These are phyloP conservation scores for Spondyliosoma cantharus DNA, from an alignment of 2,797 vertebrate species.

Conservation along the genomic window DNA sequence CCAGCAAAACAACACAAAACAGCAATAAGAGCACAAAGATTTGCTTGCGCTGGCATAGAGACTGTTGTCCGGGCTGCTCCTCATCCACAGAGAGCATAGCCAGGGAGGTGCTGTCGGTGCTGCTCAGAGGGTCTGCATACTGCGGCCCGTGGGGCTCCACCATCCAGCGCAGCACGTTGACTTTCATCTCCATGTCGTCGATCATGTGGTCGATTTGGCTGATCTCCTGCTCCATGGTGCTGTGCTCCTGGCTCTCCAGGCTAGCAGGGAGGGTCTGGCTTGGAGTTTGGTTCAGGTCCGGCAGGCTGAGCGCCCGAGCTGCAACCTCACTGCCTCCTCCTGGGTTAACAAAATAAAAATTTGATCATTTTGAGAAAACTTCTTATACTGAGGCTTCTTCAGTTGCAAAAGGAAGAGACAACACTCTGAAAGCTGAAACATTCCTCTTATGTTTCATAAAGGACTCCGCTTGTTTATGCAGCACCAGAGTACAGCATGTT, in stretches of 20 bases:
- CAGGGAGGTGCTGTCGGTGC: slow-evolving; percentile 76
- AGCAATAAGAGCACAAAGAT: slow-evolving; percentile 65
- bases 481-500: not conserved
- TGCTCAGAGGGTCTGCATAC: slow-evolving; percentile 78
- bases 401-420: not conserved
- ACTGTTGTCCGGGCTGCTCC: slow-evolving; percentile 62
- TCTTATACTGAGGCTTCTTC: not conserved
- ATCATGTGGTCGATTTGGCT: slow-evolving; percentile 76
- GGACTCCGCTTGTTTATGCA: not conserved
- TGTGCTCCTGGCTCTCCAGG: slow-evolving; percentile 77
- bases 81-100: slow-evolving; percentile 77
- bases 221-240: slow-evolving; percentile 81
- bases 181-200: slow-evolving; percentile 84
- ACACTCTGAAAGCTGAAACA: not conserved
- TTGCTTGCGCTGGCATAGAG: slow-evolving; percentile 58
- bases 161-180: slow-evolving; percentile 82
- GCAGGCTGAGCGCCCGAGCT: slow-evolving; percentile 80
- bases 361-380: not conserved
- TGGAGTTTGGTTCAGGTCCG: slow-evolving; percentile 69
- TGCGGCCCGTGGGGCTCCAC: slow-evolving; percentile 75
- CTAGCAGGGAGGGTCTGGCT: slow-evolving; percentile 33
- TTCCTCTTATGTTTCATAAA: not conserved
- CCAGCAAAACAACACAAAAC: slow-evolving; percentile 55
- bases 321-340: slow-evolving; percentile 78
- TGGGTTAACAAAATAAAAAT: slow-evolving; percentile 26